Evolutionary conservation across 1,140 invertebrate genomes (phyloP).

Genomic region (Zophobas morio): DNA sequence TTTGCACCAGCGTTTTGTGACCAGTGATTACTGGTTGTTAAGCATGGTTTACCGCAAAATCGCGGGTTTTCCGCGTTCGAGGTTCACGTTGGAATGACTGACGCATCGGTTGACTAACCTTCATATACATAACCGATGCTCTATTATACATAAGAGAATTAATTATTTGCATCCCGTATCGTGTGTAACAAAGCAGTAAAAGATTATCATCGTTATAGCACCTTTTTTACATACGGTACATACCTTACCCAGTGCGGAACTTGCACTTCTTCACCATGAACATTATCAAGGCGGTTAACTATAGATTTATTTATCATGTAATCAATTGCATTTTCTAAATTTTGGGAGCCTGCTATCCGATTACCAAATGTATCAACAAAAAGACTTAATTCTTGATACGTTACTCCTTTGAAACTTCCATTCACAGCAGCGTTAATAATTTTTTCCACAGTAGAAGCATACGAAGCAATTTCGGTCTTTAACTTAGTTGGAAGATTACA

Average conservation of each 20-base stretch:
- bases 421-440: constrained; percentile 73
- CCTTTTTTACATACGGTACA: too few relatives aligned
- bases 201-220: too few relatives aligned
- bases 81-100: too few relatives aligned
- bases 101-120: too few relatives aligned
- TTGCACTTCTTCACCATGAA: constrained; percentile 73
- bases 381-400: constrained; percentile 75
- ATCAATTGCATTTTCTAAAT: constrained; percentile 81
- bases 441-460: constrained; percentile 70
- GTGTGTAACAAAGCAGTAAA: too few relatives aligned
- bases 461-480: constrained; percentile 74
- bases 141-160: too few relatives aligned
- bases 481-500: constrained; percentile 67
- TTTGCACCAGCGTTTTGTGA: too few relatives aligned
- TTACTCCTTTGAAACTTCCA: constrained; percentile 73
- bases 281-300: constrained; percentile 73
- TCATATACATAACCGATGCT: too few relatives aligned
- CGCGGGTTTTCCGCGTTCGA: too few relatives aligned
- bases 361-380: constrained; percentile 84
- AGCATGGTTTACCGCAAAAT: too few relatives aligned
- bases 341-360: constrained; percentile 75
- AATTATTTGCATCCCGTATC: too few relatives aligned
- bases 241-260: constrained; percentile 74
- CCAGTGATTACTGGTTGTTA: too few relatives aligned
- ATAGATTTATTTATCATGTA: constrained; percentile 76